A percentile compares a stretch with the other conserved stretches of the same genome.
Evolutionary conservation across 2,888 invertebrate species (phyloP).

Genomic region (Baccha elongata): DNA sequence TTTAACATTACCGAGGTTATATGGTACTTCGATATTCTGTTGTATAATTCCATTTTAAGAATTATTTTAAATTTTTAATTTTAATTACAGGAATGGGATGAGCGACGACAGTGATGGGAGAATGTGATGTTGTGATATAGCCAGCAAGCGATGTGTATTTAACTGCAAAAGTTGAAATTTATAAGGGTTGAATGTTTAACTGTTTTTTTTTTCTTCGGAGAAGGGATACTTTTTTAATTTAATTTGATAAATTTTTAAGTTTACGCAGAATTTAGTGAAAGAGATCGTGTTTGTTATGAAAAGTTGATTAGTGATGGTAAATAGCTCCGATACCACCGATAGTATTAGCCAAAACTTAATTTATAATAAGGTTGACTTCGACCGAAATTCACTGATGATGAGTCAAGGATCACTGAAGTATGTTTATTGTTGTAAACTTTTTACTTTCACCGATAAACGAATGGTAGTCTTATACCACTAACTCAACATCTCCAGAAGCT

Average conservation of each 20-base stretch:
- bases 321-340: no score
- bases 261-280: background rate
- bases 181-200: slow-evolving; percentile 36
- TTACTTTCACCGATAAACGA: no score
- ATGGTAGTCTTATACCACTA: no score
- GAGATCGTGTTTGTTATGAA: slow-evolving; percentile 1
- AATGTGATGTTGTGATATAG: background rate
- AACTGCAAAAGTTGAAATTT: slow-evolving; percentile 21
- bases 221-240: background rate
- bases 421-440: no score
- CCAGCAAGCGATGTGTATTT: no score
- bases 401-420: no score
- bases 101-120: background rate
- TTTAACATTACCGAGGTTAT: background rate
- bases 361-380: no score
- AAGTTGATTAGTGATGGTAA: background rate
- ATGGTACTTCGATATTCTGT: slow-evolving; percentile 46
- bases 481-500: no score
- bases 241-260: slow-evolving; percentile 14
- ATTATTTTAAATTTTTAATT: slow-evolving; percentile 73
- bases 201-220: background rate
- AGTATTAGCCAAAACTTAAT: no score
- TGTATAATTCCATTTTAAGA: slow-evolving; percentile 57
- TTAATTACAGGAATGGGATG: slow-evolving; percentile 64
- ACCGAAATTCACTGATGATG: no score